Evolutionary conservation across 2,888 invertebrate species (phyloP).

Genomic region (Agonopterix alstromeriana): DNA sequence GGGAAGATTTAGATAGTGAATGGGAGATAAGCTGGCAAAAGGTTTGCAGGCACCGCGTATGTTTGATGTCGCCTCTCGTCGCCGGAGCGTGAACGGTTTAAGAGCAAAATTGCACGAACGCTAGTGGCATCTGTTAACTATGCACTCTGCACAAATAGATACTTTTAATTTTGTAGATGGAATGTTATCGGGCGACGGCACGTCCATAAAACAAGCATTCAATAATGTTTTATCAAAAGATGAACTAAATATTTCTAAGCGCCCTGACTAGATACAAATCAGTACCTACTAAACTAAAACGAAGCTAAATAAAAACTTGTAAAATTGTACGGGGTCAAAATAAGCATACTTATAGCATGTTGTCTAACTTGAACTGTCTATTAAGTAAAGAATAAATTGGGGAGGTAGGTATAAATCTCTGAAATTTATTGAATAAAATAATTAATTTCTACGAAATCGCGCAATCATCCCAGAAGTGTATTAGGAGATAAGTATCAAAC

Average conservation of each 20-base stretch:
- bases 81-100: slow-evolving; percentile 66
- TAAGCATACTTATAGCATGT: too few relatives aligned
- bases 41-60: slow-evolving; percentile 65
- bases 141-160: slow-evolving; percentile 48
- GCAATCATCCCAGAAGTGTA: slow-evolving; percentile 72
- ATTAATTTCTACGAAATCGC: slow-evolving; percentile 62
- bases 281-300: too few relatives aligned
- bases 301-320: too few relatives aligned
- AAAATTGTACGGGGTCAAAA: too few relatives aligned
- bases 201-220: slow-evolving; percentile 17
- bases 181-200: slow-evolving; percentile 40
- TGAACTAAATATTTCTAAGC: too few relatives aligned
- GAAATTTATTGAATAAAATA: slow-evolving; percentile 11
- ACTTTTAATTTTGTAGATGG: slow-evolving; percentile 74
- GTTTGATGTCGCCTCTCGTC: slow-evolving; percentile 75
- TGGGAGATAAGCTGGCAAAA: slow-evolving; percentile 74
- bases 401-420: too few relatives aligned
- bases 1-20: slow-evolving; percentile 66
- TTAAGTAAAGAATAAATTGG: too few relatives aligned
- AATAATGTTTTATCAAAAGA: too few relatives aligned
- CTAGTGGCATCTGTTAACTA: slow-evolving; percentile 70
- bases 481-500: slow-evolving; percentile 76
- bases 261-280: too few relatives aligned
- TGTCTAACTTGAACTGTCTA: too few relatives aligned
- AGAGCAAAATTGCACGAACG: slow-evolving; percentile 69